Base-by-base conservation (phyloP, 2,888 invertebrate genomes). In the Xestobium rufovillosum region DNA sequence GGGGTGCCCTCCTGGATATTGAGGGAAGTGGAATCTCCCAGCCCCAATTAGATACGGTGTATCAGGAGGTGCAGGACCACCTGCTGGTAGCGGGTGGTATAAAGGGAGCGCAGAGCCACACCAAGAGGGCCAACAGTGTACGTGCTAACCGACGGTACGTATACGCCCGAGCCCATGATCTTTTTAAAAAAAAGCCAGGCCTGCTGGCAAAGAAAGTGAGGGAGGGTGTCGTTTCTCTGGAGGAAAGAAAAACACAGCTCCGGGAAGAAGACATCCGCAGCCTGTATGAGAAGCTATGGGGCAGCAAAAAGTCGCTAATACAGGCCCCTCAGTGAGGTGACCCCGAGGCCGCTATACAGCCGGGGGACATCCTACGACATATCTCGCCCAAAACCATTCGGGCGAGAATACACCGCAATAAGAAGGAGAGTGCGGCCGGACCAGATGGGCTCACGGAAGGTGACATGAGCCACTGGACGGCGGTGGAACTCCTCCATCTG, bases 121-220 rank as follows among this genome's bases (percentile, higher is more conserved):
- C 35, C 26, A 40, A 34, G n/a, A 34, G 26, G 25, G 35, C 31
- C 16, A 10, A 34, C 14, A 34, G 41, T 4, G 29, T 31, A 25
- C 13, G 41, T 9, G 36, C 39, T 8, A 33, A 36, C 26, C 46
- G 51, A 42, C 45, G 44, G 14, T 51, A 44, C 26, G 31, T 43
- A 2, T 59, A 52, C 19, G 53, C 58, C 0, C 35, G 53, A 1
- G 53, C 56, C 27, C 59, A 60, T 38, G 52, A 58, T 3, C 27
- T 60, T 1, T 59, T 34, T 6, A 45, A 47, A 28, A 49, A 42
- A 47, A 52, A 52, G 38, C 56, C 56, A 43, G 50, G 48, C 27
- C 16, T 49, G 32, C 37, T 59, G 39, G 41, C 56, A 23, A 40
- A 57, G 41, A 14, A 46, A 44, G 36, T 58, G 36, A 3, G 56